A percentile compares a stretch with the other conserved stretches of the same genome.
phyloP scores from a whole-genome alignment of 1,140 invertebrate species.

The Oscheius sp. region DNA sequence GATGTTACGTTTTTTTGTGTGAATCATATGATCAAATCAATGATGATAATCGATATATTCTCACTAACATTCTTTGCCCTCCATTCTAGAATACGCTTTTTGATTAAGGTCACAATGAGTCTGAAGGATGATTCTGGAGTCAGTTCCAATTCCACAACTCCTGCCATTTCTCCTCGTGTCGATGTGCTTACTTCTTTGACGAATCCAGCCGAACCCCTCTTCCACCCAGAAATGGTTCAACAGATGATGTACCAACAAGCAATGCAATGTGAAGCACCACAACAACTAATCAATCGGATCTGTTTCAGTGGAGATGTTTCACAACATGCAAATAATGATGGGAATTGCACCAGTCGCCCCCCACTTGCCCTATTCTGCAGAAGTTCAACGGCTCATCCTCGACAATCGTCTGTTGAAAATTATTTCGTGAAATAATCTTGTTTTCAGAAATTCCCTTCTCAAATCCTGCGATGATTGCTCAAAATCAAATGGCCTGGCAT shows the following conservation, averaged over 20 bases:
- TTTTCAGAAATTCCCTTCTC: slow-evolving; percentile 1
- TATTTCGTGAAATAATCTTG: background rate
- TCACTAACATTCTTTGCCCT: too few species aligned
- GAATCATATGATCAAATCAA: too few species aligned
- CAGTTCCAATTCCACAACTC: background rate
- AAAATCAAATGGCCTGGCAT: background rate
- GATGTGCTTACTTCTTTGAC: background rate
- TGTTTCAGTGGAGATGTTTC: background rate
- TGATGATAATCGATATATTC: too few species aligned
- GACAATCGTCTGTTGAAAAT: background rate
- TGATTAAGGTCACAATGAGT: background rate
- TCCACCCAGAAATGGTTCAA: background rate
- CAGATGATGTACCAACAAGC: background rate
- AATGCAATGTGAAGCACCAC: background rate
- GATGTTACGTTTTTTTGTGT: too few species aligned
- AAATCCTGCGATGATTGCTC: background rate
- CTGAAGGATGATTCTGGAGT: slow-evolving; percentile 1
- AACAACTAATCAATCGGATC: background rate
- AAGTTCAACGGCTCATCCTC: slow-evolving; percentile 1
- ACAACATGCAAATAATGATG: slow-evolving; percentile 10
- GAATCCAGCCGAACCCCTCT: background rate
- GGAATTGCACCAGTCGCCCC: background rate
- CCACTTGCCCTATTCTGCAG: background rate
- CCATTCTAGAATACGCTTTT: too few species aligned
- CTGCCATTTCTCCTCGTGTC: slow-evolving; percentile 1